Evolutionary conservation across 2,888 invertebrate genomes (phyloP).

Genomic region (Drosophila nr. medialis): DNA sequence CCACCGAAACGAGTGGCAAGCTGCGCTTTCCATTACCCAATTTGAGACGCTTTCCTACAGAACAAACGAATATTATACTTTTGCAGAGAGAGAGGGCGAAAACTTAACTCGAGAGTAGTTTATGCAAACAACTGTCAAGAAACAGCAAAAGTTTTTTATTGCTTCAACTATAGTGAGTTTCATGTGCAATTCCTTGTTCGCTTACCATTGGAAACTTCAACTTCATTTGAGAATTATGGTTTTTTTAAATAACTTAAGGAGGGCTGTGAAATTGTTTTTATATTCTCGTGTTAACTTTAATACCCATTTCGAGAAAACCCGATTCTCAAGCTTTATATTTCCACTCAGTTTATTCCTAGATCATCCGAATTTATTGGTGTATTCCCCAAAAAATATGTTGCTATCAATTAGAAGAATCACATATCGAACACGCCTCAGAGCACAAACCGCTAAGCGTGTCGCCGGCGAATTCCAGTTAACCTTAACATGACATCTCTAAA

Average conservation of each 20-base stretch:
- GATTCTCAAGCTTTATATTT: constrained; percentile 6
- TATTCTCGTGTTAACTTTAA: not conserved
- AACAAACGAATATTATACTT: constrained; percentile 6
- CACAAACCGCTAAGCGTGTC: constrained; percentile 12
- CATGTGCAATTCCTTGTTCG: constrained; percentile 2
- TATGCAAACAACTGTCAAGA: constrained; percentile 10
- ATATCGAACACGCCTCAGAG: constrained; percentile 30
- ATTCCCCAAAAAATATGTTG: constrained; percentile 49
- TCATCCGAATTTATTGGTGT: constrained; percentile 6
- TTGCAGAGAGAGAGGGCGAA: not conserved
- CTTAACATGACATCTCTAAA: constrained; percentile 53
- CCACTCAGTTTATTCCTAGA: constrained; percentile 14
- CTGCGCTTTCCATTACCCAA: constrained; percentile 9
- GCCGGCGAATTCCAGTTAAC: constrained; percentile 66
- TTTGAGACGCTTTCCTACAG: constrained; percentile 1
- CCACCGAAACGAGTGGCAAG: not conserved
- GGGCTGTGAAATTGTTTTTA: not conserved
- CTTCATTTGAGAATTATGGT: not conserved
- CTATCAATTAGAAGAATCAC: constrained; percentile 49
- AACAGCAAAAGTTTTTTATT: constrained; percentile 27
- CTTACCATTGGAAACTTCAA: not conserved
- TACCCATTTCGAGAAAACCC: not conserved
- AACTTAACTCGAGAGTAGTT: constrained; percentile 5
- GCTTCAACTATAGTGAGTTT: constrained; percentile 18
- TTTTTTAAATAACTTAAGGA: not conserved